phyloP scores from a whole-genome alignment of 1,140 invertebrate genomes.

The Periplaneta americana region DNA sequence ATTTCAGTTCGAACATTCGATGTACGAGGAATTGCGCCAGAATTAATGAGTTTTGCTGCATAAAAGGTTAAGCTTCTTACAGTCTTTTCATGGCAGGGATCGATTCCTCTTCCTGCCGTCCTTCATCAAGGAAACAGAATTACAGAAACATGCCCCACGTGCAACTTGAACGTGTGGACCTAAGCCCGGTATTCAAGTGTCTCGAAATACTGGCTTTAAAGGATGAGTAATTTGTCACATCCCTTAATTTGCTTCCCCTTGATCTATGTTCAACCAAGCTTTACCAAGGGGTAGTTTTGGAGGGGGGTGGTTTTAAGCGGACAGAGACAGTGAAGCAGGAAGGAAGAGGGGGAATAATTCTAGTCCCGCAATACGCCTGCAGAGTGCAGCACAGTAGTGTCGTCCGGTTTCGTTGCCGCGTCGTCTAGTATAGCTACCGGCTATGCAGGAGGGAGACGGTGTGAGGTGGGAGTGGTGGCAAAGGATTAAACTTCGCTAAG shows the following conservation, averaged over 20 bases:
- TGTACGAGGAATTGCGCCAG: no score
- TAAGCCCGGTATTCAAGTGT: background rate
- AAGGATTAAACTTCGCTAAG: background rate
- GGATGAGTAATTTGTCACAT: background rate
- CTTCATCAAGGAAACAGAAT: no score
- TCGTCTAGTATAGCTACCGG: background rate
- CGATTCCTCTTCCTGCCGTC: no score
- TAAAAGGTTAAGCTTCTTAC: no score
- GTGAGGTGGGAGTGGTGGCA: background rate
- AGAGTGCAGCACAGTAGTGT: background rate
- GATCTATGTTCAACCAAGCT: background rate
- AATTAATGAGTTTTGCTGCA: no score
- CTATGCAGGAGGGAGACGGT: no score
- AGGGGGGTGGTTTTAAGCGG: background rate
- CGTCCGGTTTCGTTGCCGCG: background rate
- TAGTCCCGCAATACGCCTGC: background rate
- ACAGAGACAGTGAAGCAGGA: background rate
- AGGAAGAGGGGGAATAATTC: background rate
- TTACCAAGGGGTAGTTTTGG: background rate
- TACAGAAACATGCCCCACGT: background rate
- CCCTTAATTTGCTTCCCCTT: background rate
- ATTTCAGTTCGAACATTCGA: no score
- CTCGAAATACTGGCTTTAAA: background rate
- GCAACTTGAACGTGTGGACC: background rate
- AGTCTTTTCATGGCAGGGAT: no score